These are phyloP conservation scores for Drosophila parvula DNA, from an alignment of 1,140 invertebrate species.

Conservation along the genomic window DNA sequence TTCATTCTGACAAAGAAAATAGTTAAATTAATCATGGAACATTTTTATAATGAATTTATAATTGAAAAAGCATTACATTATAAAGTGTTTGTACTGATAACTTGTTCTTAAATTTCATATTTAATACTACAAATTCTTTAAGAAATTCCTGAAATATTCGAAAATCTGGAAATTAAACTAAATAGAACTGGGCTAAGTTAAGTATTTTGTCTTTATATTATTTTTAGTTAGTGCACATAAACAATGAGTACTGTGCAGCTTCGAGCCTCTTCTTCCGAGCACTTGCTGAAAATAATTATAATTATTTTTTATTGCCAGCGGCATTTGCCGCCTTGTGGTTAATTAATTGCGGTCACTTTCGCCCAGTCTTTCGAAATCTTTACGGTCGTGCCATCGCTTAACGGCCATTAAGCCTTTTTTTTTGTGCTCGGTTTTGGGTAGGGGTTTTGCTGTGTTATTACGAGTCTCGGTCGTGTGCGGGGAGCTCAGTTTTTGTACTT, in stretches of 20 bases:
- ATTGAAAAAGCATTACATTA: no score
- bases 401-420: conserved; percentile 68
- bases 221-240: no score
- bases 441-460: conserved; percentile 25
- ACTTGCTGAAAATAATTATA: conserved; percentile 55
- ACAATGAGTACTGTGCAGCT: conserved; percentile 1
- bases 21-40: no score
- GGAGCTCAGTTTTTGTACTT: conserved; percentile 15
- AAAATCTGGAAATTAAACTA: no score
- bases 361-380: conserved; percentile 38
- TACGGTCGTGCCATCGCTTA: conserved; percentile 62
- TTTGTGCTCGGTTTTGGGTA: background rate
- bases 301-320: conserved; percentile 69
- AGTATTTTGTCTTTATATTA: no score
- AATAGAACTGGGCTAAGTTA: no score
- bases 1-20: no score
- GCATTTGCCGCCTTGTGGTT: conserved; percentile 60
- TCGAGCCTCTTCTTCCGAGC: conserved; percentile 11
- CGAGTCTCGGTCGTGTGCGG: background rate
- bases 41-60: no score
- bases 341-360: conserved; percentile 79
- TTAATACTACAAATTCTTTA: no score
- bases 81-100: no score
- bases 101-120: no score
- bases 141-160: no score